These are phyloP conservation scores for Petrocephalus zakoni DNA, from an alignment of 2,113 vertebrate species.

Conservation along the genomic window DNA sequence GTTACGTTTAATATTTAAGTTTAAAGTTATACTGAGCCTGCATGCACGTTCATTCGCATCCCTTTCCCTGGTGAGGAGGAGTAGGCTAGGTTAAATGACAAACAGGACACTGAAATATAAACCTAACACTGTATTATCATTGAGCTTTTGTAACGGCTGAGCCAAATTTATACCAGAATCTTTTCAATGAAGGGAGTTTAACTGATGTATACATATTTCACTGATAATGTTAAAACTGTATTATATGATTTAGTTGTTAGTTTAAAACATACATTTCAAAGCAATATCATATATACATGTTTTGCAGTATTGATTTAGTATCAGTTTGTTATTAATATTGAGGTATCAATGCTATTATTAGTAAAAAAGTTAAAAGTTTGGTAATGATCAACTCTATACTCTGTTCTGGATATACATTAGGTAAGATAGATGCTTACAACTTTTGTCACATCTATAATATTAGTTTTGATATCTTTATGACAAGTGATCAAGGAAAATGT, in stretches of 20 bases:
- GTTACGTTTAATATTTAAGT: background rate
- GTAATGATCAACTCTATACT: background rate
- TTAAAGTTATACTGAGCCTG: background rate
- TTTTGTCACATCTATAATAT: background rate
- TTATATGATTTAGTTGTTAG: background rate
- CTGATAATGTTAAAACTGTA: background rate
- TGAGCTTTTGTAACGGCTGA: background rate
- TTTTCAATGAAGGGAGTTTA: background rate
- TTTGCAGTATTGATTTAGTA: background rate
- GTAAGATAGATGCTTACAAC: background rate
- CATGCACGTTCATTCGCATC: background rate
- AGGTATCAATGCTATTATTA: background rate
- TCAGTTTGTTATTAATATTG: background rate
- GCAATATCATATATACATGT: background rate
- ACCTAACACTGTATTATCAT: background rate
- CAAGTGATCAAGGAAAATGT: background rate
- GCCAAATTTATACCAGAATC: background rate
- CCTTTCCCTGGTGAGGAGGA: background rate
- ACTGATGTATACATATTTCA: background rate
- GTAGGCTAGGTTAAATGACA: background rate
- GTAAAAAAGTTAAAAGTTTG: background rate
- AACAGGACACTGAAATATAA: background rate
- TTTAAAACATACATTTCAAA: background rate
- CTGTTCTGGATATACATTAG: background rate
- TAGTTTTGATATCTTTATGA: background rate